phyloP scores from a whole-genome alignment of 2,113 vertebrate species.

The Polypterus senegalus region DNA sequence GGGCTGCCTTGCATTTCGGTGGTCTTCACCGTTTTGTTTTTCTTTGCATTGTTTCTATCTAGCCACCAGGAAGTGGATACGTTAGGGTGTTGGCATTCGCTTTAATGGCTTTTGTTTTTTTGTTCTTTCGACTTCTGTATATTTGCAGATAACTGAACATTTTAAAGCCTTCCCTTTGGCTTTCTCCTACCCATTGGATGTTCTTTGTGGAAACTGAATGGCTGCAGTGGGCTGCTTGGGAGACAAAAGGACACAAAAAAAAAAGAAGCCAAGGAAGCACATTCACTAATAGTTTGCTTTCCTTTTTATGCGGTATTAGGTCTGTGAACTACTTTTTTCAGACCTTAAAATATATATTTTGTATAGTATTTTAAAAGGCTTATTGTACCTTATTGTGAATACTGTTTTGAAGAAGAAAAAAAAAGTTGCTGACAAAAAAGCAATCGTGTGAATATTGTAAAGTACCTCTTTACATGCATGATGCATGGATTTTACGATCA shows the following conservation, averaged over 20 bases:
- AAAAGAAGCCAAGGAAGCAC: background rate
- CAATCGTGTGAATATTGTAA: slow-evolving; percentile 12
- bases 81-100: no score
- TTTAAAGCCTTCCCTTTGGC: no score
- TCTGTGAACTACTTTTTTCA: background rate
- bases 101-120: no score
- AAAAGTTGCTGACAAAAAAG: background rate
- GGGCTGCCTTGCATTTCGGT: no score
- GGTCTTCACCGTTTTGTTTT: no score
- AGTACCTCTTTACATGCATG: slow-evolving; percentile 10
- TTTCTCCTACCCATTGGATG: no score
- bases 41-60: no score
- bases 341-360: slow-evolving; percentile 31
- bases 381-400: slow-evolving; percentile 57
- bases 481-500: slow-evolving; percentile 8
- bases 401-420: slow-evolving; percentile 35
- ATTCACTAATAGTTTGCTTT: background rate
- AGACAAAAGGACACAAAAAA: background rate
- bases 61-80: no score
- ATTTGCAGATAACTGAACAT: no score
- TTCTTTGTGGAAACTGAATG: no score
- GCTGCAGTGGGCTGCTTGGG: background rate
- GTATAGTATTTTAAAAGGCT: slow-evolving; percentile 42
- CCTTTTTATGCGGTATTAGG: background rate
- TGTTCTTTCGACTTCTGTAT: no score